Base-by-base conservation (phyloP, 2,888 invertebrate species). In the Rhabditoides inermis region DNA sequence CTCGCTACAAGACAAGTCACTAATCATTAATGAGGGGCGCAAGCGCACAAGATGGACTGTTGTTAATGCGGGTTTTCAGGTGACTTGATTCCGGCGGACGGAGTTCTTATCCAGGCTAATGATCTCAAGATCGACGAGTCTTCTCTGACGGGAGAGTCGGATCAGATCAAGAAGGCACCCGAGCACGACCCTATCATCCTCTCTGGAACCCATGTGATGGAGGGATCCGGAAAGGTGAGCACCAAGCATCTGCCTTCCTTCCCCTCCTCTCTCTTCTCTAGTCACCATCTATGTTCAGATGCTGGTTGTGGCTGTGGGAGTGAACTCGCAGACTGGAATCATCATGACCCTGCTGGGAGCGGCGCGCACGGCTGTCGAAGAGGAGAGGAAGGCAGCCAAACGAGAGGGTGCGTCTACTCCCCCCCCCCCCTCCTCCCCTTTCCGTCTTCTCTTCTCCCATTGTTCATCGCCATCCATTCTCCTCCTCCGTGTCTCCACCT, bases 71-170 rank as follows among this genome's bases (percentile, higher is more conserved):
- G n/a, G n/a, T n/a, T n/a, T n/a, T n/a, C n/a, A 72, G 80, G 81
- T 71, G 81, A 81, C 72, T 67, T 81, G 41, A 70, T 81, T 60
- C 81, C 81, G 45, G 78, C 81, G 48, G 81, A 81, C 71, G 81
- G 81, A 46, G 59, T 81, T 12, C 62, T 81, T 53, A 77, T 81
- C 48, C 80, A 81, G 60, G 77, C 79, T 60, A 81, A 81, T 65
- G 81, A 81, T 68, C 70, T 81, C 46, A 80, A 79, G 67, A 75
- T 81, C 37, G 76, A 76, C 56, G 76, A 76, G 53, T 72, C 75
- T 10, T 76, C 77, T 35, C 60, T 77, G 53, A 76, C 76, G 26
- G 76, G 76, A 46, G 77, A 77, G 56, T 75, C 76, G 22, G 77
- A 76, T 55, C 67, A 69, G 41, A 73, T 76, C 51, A 69, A 66